Percentiles rank a stretch among this genome's conserved stretches.
Evolutionary conservation across 2,113 vertebrate genomes (phyloP).

Genomic region (Paraplagusia blochii): DNA sequence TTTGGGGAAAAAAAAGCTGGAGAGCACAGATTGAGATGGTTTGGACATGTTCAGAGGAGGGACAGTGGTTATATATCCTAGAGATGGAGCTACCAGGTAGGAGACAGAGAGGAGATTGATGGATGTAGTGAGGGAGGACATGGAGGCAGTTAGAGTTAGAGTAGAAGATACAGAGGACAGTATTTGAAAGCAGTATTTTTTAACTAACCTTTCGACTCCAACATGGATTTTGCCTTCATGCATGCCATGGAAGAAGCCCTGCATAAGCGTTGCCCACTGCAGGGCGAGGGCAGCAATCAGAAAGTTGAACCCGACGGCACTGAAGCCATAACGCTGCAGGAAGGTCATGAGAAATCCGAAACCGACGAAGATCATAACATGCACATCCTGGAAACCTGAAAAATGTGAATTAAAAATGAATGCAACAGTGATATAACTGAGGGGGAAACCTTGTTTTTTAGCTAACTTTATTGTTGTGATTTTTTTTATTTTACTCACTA

Average conservation of each 20-base stretch:
- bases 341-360: slow-evolving; percentile 92
- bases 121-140: too few relatives aligned
- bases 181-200: background rate
- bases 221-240: slow-evolving; percentile 79
- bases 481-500: too few relatives aligned
- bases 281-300: slow-evolving; percentile 81
- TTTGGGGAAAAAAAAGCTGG: too few relatives aligned
- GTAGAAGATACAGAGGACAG: background rate
- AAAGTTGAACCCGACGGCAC: slow-evolving; percentile 84
- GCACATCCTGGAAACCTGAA: slow-evolving; percentile 86
- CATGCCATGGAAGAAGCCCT: slow-evolving; percentile 82
- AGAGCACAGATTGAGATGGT: too few relatives aligned
- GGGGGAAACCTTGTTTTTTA: background rate
- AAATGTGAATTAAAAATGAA: accelerated
- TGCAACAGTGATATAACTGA: background rate
- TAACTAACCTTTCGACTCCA: slow-evolving; percentile 79
- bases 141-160: background rate
- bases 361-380: slow-evolving; percentile 86
- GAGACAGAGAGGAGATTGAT: too few relatives aligned
- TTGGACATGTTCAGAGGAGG: too few relatives aligned
- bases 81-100: too few relatives aligned
- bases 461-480: too few relatives aligned
- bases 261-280: slow-evolving; percentile 89
- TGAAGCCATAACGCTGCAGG: slow-evolving; percentile 82
- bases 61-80: too few relatives aligned